A percentile compares a stretch with the other conserved stretches of the same genome.
These are phyloP conservation scores for Stomorhina lunata DNA, from an alignment of 2,888 invertebrate genomes.

Conservation along the genomic window DNA sequence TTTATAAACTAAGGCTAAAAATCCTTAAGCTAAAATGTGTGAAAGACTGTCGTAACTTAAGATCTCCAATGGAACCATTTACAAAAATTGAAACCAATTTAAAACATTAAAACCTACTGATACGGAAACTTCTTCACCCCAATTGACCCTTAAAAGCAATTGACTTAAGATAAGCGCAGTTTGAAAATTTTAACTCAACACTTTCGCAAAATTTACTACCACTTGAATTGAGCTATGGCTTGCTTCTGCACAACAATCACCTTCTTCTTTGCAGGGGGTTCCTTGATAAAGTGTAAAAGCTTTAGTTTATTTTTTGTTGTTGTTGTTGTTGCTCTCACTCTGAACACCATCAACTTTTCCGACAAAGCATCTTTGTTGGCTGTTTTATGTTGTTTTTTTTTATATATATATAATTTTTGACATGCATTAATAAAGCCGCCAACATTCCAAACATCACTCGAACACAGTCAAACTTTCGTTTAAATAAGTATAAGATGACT, in stretches of 20 bases:
- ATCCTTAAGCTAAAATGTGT: no score
- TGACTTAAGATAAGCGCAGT: no score
- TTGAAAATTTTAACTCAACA: no score
- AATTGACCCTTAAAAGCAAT: not conserved
- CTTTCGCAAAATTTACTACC: no score
- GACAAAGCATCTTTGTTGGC: conserved; percentile 60
- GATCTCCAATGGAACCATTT: no score
- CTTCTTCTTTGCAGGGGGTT: conserved; percentile 4
- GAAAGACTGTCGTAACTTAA: no score
- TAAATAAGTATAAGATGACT: conserved; percentile 42
- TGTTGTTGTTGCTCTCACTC: not conserved
- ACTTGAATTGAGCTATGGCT: no score
- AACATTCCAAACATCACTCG: conserved; percentile 60
- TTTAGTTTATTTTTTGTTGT: conserved; percentile 1
- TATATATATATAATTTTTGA: conserved; percentile 58
- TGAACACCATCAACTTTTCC: conserved; percentile 60
- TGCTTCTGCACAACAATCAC: conserved; percentile 1
- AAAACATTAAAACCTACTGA: no score
- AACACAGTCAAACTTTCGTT: not conserved
- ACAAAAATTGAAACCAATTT: no score
- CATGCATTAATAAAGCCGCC: conserved; percentile 66
- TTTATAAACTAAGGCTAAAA: no score
- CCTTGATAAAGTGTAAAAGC: conserved; percentile 27
- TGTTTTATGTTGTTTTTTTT: conserved; percentile 56
- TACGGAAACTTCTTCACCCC: no score